These are phyloP conservation scores for Bombus superbus DNA, from an alignment of 1,140 invertebrate genomes.

Conservation along the genomic window DNA sequence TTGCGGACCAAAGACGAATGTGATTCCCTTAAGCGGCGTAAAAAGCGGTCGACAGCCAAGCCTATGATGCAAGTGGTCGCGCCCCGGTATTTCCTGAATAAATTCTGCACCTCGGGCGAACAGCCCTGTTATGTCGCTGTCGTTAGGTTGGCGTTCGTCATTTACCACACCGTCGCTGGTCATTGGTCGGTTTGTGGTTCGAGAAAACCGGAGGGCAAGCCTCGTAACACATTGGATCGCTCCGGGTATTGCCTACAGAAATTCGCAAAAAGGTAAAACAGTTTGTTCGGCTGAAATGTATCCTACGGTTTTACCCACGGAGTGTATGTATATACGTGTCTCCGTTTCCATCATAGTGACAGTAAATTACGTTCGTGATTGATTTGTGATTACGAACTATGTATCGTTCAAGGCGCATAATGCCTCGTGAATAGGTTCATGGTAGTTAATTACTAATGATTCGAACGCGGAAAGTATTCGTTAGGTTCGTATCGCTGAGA, in stretches of 20 bases:
- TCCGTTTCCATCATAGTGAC: not conserved
- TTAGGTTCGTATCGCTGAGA: not conserved
- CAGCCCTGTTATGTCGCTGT: conserved; percentile 54
- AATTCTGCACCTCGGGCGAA: conserved; percentile 68
- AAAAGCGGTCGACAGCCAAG: conserved; percentile 72
- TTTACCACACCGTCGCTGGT: conserved; percentile 31
- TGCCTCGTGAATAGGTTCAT: too few relatives aligned
- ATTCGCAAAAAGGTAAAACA: conserved; percentile 39
- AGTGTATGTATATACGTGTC: not conserved
- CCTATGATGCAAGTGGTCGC: conserved; percentile 74
- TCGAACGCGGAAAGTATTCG: not conserved
- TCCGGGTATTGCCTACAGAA: conserved; percentile 45
- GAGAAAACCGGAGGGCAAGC: conserved; percentile 32
- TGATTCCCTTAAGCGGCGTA: conserved; percentile 80
- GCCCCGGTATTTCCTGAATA: conserved; percentile 80
- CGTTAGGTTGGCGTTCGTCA: conserved; percentile 61
- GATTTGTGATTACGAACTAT: not conserved
- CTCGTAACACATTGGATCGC: conserved; percentile 44
- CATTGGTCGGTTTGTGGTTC: conserved; percentile 20
- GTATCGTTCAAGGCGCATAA: not conserved
- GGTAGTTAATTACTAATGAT: not conserved
- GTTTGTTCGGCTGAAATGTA: conserved; percentile 20
- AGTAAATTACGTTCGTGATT: not conserved
- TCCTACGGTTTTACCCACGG: conserved; percentile 4
- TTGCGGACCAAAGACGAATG: conserved; percentile 67